phyloP scores from a whole-genome alignment of 2,888 invertebrate genomes.

The Metopia argyrocephala region DNA sequence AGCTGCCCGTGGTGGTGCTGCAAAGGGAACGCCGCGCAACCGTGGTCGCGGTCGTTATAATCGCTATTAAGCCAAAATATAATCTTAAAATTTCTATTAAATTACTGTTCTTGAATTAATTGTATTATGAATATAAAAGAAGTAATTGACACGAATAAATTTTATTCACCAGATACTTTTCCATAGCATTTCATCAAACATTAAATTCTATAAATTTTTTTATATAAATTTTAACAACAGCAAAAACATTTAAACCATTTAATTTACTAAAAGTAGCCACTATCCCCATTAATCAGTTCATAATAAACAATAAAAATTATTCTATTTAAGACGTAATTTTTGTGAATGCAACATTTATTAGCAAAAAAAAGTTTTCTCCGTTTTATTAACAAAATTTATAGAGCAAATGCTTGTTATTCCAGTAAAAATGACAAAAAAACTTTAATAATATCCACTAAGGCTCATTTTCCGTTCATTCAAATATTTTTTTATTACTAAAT shows the following conservation, averaged over 20 bases:
- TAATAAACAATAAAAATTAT: too few species aligned
- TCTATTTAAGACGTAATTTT: too few species aligned
- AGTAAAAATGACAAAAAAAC: slow-evolving; percentile 22
- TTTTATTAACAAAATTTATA: too few species aligned
- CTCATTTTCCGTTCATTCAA: slow-evolving; percentile 10
- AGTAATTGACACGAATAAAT: slow-evolving; percentile 63
- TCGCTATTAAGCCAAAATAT: slow-evolving; percentile 71
- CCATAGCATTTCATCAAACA: slow-evolving; percentile 46
- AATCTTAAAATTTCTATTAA: neutral
- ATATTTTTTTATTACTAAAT: neutral
- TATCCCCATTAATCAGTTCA: too few species aligned
- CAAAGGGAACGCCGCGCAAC: slow-evolving; percentile 76
- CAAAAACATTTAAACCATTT: slow-evolving; percentile 20
- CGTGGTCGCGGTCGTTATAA: slow-evolving; percentile 78
- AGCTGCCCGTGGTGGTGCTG: slow-evolving; percentile 68
- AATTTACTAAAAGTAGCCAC: slow-evolving; percentile 19
- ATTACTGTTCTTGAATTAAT: slow-evolving; percentile 35
- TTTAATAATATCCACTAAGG: slow-evolving; percentile 13
- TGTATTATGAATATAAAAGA: slow-evolving; percentile 44
- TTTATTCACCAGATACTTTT: slow-evolving; percentile 64
- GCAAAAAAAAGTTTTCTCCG: too few species aligned
- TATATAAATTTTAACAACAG: slow-evolving; percentile 36
- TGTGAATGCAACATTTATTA: too few species aligned
- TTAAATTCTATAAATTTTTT: too few species aligned
- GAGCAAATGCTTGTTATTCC: too few species aligned